Evolutionary conservation across 2,797 vertebrate genomes (phyloP).

Genomic region (Syngnathus acus): DNA sequence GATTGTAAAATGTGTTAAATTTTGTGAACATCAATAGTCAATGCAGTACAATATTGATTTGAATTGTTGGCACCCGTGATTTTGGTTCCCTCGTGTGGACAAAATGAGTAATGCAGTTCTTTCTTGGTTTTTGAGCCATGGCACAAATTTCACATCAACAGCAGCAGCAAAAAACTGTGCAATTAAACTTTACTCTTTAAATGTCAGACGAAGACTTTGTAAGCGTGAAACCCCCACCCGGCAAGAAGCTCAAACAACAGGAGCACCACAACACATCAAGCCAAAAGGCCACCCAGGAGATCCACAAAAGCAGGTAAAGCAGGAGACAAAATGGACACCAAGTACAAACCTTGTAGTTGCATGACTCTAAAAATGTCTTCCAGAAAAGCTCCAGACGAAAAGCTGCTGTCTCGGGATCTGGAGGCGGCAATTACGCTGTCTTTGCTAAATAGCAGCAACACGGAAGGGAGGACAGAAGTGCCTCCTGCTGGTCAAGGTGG

Average conservation of each 20-base stretch:
- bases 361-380: conserved; percentile 14
- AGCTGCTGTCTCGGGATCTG: conserved; percentile 75
- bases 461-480: conserved; percentile 31
- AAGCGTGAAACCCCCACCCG: conserved; percentile 60
- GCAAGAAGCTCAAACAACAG: conserved; percentile 73
- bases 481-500: conserved; percentile 54
- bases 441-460: conserved; percentile 61
- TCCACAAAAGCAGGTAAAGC: not conserved
- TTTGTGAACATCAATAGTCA: not conserved
- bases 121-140: too few relatives aligned
- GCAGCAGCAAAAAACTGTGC: not conserved
- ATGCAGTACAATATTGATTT: not conserved
- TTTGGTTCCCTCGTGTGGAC: not conserved
- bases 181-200: not conserved
- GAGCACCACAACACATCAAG: conserved; percentile 56
- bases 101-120: not conserved
- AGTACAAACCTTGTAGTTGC: not conserved
- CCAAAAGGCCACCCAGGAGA: conserved; percentile 39
- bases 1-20: not conserved
- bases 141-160: too few relatives aligned
- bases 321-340: not conserved
- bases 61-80: not conserved
- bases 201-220: conserved; percentile 83
- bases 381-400: conserved; percentile 78
- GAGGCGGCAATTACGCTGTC: conserved; percentile 84